phyloP scores from a whole-genome alignment of 2,888 invertebrate genomes.

The Drosophila lutescens region DNA sequence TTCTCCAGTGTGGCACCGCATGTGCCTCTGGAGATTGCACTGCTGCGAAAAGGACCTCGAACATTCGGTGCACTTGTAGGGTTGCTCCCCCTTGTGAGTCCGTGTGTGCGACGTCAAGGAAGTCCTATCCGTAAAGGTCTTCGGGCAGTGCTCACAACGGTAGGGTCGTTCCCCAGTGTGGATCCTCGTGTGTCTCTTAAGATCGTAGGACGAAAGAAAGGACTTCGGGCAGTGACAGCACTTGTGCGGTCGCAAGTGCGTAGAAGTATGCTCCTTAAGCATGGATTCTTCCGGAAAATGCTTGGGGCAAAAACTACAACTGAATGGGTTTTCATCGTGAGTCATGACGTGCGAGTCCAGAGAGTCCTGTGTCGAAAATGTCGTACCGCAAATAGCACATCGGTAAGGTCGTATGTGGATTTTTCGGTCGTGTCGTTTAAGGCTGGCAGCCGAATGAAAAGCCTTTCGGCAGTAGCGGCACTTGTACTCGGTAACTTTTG shows the following conservation, averaged over 20 bases:
- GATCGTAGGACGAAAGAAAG: neutral
- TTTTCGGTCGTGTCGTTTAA: too few species aligned
- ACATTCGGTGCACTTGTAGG: constrained; percentile 7
- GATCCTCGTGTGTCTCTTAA: neutral
- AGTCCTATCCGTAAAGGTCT: neutral
- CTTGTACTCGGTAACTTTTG: too few species aligned
- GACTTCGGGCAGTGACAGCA: neutral
- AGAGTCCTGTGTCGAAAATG: neutral
- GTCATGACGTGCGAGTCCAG: neutral
- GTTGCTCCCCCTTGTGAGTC: constrained; percentile 1
- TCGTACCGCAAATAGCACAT: neutral
- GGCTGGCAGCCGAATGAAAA: too few species aligned
- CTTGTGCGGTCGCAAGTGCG: neutral
- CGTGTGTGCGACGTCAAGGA: neutral
- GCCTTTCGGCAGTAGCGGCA: too few species aligned
- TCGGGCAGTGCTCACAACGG: neutral
- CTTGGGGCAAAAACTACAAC: neutral
- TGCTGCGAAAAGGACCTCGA: neutral
- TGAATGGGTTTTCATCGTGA: neutral
- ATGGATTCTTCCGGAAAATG: neutral
- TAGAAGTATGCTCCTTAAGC: neutral
- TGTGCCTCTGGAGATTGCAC: neutral
- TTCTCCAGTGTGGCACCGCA: neutral
- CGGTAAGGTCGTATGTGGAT: too few species aligned
- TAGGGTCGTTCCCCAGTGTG: constrained; percentile 11